These are phyloP conservation scores for Melanogrammus aeglefinus DNA, from an alignment of 2,797 vertebrate genomes.

Conservation along the genomic window DNA sequence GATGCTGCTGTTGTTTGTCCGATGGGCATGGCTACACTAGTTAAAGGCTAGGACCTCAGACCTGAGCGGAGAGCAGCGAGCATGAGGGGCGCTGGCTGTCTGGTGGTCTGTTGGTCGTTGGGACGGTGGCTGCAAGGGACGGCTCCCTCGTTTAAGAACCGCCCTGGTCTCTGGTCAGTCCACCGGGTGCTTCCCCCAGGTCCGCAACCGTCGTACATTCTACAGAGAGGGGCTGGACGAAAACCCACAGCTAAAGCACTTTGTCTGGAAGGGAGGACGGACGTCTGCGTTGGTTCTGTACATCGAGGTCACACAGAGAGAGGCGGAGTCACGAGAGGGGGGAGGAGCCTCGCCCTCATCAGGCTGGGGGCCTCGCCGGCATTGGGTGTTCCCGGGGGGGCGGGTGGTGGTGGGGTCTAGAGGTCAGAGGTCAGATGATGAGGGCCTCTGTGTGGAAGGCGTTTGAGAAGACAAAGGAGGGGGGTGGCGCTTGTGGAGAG, in stretches of 20 bases:
- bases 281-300: slow-evolving; percentile 57
- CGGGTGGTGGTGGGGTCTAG: slow-evolving; percentile 22
- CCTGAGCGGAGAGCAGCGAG: slow-evolving; percentile 51
- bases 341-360: not conserved
- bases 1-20: slow-evolving; percentile 19
- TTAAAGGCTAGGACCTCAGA: slow-evolving; percentile 53
- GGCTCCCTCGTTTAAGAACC: not conserved
- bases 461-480: slow-evolving; percentile 66
- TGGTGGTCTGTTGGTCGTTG: not conserved
- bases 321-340: not conserved
- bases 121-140: not conserved
- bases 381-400: not conserved
- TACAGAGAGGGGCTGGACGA: not conserved
- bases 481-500: slow-evolving; percentile 54
- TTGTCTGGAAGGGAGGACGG: slow-evolving; percentile 40
- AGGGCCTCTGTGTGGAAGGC: slow-evolving; percentile 76
- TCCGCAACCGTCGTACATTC: not conserved
- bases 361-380: not conserved
- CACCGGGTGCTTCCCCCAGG: not conserved
- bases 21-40: slow-evolving; percentile 57
- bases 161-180: not conserved
- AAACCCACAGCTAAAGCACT: slow-evolving; percentile 58
- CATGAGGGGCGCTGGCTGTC: slow-evolving; percentile 17
- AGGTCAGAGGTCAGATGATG: slow-evolving; percentile 69
- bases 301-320: slow-evolving; percentile 26